Evolutionary conservation across 2,797 vertebrate genomes (phyloP).

Genomic region (Siniperca scherzeri): DNA sequence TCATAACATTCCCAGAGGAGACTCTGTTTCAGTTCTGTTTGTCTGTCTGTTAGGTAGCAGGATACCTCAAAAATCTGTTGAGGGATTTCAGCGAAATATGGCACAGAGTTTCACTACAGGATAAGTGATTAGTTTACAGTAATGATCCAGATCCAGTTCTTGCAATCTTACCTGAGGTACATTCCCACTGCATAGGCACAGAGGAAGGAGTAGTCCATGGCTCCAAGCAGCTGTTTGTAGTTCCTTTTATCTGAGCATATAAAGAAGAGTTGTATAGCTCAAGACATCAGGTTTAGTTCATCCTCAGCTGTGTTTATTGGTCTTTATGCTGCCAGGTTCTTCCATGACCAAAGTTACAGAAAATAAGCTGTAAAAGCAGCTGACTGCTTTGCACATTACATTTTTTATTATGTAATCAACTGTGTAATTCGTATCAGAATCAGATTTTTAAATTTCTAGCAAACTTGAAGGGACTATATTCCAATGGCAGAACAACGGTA

Average conservation of each 20-base stretch:
- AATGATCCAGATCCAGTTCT: not conserved
- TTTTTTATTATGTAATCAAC: not conserved
- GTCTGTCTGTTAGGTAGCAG: not conserved
- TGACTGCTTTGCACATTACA: not conserved
- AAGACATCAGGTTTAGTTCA: not conserved
- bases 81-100: too few species aligned
- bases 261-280: not conserved
- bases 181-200: constrained; percentile 96
- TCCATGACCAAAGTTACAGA: not conserved
- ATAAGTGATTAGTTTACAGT: not conserved
- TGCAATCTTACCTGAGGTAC: constrained; percentile 92
- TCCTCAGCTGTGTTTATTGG: not conserved
- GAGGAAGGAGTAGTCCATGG: constrained; percentile 95
- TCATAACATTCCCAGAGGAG: not conserved
- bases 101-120: not conserved
- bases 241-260: constrained; percentile 88
- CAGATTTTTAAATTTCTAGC: not conserved
- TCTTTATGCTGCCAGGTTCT: not conserved
- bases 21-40: not conserved
- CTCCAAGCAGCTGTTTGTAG: constrained; percentile 94
- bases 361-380: not conserved
- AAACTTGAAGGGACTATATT: not conserved
- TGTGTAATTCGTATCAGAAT: not conserved
- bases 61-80: not conserved
- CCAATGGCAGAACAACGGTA: not conserved